Base-by-base conservation (phyloP, 2,113 vertebrate genomes). In the Eurypyga helias region DNA sequence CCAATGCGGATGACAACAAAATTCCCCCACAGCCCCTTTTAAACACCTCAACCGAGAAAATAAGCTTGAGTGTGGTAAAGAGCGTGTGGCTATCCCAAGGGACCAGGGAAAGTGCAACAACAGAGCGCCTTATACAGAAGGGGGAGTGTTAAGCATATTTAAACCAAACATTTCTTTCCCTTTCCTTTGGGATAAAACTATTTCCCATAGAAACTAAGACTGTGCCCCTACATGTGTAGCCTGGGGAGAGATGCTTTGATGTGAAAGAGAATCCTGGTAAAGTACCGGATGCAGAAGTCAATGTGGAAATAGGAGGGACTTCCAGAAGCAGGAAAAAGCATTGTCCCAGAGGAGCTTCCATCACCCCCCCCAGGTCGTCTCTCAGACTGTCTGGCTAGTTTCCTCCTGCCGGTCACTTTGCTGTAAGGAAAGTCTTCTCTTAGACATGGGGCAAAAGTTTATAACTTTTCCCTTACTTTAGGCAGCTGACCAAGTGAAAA, bases 281-380 rank as follows among this genome's bases (percentile, higher is more conserved):
- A 97, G 93, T 67, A 97, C 95, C 97, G 96, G 98, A 98, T 97
- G 94, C 94, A 97, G 96, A 97, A 96, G 95, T 85, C 97, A 94
- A 81, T 95, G 97, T 98, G 98, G 98, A 98, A 98, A 97, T 93
- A 97, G 97, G 98, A 98, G 98, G 97, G 95, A 97, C 96, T 94
- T 98, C 97, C 96, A 97, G 97, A 92, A 97, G 97, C 98, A 98
- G 98, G 98, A 98, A 98, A 97, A 97, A 96, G 96, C 98, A 98
- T 97, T 98, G 98, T 98, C 98, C 97, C 38, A 41, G 89, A 97
- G 95, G 96, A 86, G 85, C 95, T 96, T 94, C 94, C 87, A 96
- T 97, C 95, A 82, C 64, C 79, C 97, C 91, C 94, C 54, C 95
- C 81, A 97, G 91, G 97, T 96, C 85, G 67, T 97, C 96, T 97